These are phyloP conservation scores for Brachypodius melanocephalos DNA, from an alignment of 2,113 vertebrate genomes.

Conservation along the genomic window DNA sequence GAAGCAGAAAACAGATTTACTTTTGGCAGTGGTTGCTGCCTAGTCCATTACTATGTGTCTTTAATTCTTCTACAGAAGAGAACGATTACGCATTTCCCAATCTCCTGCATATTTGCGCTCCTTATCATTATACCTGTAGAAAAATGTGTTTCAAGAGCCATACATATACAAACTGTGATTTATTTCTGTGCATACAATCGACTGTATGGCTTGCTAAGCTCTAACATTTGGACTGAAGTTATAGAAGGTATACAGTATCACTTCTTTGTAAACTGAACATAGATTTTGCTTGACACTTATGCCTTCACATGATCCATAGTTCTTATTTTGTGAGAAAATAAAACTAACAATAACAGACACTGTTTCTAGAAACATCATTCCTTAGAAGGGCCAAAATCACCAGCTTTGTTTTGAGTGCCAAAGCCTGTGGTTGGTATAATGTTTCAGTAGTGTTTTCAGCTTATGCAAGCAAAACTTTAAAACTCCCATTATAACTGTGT, in stretches of 20 bases:
- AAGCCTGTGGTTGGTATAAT: background rate
- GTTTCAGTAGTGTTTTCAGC: background rate
- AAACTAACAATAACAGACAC: background rate
- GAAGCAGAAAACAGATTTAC: background rate
- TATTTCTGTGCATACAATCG: background rate
- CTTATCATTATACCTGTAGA: background rate
- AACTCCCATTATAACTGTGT: background rate
- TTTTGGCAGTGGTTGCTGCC: background rate
- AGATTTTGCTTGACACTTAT: background rate
- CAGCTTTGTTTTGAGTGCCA: background rate
- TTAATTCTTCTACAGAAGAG: background rate
- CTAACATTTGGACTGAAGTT: background rate
- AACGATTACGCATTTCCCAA: background rate
- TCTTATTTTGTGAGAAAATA: conserved; percentile 1
- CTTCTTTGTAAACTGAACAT: background rate
- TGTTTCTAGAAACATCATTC: background rate
- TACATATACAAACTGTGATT: background rate
- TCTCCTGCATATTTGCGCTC: background rate
- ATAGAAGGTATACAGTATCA: background rate
- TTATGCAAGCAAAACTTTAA: background rate
- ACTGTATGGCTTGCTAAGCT: background rate
- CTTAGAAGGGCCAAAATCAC: background rate
- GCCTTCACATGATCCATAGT: background rate
- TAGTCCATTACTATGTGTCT: background rate
- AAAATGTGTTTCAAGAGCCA: background rate